A percentile compares a stretch with the other conserved stretches of the same genome.
phyloP scores from a whole-genome alignment of 2,113 vertebrate species.

The Vidua macroura region DNA sequence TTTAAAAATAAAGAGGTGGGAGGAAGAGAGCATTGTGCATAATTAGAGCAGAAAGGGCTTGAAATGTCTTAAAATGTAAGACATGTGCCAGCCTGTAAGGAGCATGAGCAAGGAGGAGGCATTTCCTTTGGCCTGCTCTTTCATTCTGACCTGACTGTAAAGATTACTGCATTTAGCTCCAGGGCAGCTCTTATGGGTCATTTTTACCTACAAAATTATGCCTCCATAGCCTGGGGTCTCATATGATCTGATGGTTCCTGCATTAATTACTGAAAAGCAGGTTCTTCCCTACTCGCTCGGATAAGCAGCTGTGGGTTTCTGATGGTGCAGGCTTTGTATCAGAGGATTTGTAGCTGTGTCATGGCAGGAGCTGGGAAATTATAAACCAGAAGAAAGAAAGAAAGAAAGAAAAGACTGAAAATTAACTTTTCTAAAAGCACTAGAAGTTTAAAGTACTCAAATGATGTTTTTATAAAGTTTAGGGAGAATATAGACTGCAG shows the following conservation, averaged over 20 bases:
- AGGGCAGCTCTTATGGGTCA: neutral
- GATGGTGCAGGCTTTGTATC: neutral
- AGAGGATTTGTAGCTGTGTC: slow-evolving; percentile 38
- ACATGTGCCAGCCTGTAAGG: neutral
- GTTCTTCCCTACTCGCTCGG: neutral
- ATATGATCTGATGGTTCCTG: neutral
- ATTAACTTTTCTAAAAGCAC: neutral
- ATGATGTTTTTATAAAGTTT: neutral
- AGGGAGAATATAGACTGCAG: neutral
- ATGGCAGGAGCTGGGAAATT: slow-evolving; percentile 15
- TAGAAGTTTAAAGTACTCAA: neutral
- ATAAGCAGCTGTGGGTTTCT: neutral
- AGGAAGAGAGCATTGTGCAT: neutral
- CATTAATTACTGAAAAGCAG: neutral
- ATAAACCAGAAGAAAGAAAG: neutral
- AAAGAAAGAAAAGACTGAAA: slow-evolving; percentile 7
- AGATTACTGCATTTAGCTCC: neutral
- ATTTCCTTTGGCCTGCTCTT: neutral
- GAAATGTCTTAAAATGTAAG: neutral
- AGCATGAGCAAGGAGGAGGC: neutral
- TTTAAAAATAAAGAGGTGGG: neutral
- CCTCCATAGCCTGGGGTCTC: neutral
- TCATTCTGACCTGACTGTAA: neutral
- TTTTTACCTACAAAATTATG: neutral
- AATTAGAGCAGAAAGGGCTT: slow-evolving; percentile 14